Evolutionary conservation across 2,888 invertebrate genomes (phyloP).

Genomic region (Rhyacophila evoluta): DNA sequence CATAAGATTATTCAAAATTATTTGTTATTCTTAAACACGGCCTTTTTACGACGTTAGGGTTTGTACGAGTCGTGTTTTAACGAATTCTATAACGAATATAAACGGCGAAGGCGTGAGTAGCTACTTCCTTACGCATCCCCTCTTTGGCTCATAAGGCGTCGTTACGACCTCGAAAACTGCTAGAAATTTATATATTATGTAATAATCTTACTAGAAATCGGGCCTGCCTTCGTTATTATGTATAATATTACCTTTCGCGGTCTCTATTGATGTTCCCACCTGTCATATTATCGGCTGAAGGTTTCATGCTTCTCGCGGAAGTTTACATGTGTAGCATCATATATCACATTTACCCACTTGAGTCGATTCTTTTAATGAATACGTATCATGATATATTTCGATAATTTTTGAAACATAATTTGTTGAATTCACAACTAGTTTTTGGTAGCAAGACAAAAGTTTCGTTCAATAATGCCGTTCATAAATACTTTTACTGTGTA

Average conservation of each 20-base stretch:
- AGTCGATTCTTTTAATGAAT: too few species aligned
- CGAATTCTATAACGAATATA: constrained; percentile 38
- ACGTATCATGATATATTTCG: too few species aligned
- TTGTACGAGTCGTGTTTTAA: constrained; percentile 19
- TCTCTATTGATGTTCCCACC: constrained; percentile 18
- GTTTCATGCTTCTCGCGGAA: not conserved
- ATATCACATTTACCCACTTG: too few species aligned
- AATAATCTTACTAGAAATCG: constrained; percentile 23
- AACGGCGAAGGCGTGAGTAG: constrained; percentile 36
- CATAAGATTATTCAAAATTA: not conserved
- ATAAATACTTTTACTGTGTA: too few species aligned
- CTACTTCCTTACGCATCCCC: constrained; percentile 25
- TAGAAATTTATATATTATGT: constrained; percentile 42
- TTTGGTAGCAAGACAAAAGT: too few species aligned
- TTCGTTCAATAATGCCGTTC: too few species aligned
- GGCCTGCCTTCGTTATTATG: constrained; percentile 14
- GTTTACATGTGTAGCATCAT: not conserved
- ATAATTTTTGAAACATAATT: too few species aligned
- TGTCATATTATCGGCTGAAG: constrained; percentile 12
- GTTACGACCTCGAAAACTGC: constrained; percentile 34
- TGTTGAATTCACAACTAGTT: too few species aligned
- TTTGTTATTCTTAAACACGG: not conserved
- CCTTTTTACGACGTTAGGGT: not conserved
- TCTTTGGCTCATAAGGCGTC: constrained; percentile 28
- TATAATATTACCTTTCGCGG: constrained; percentile 22